Evolutionary conservation across 2,888 invertebrate species (phyloP).

Genomic region (Troides aeacus): DNA sequence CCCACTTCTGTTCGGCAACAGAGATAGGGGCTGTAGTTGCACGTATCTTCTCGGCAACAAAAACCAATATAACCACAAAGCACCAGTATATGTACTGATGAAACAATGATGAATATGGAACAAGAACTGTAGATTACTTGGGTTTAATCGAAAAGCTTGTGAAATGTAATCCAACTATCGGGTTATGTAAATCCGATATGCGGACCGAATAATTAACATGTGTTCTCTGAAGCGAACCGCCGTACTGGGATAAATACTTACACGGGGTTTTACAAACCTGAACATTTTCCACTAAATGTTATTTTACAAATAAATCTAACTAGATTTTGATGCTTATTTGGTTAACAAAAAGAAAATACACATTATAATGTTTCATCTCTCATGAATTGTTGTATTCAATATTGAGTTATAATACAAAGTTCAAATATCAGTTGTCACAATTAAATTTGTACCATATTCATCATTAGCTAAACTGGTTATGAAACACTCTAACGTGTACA

Average conservation of each 20-base stretch:
- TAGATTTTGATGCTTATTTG: neutral
- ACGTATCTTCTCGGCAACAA: no score
- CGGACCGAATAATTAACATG: slow-evolving; percentile 16
- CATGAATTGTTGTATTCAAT: no score
- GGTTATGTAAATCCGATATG: slow-evolving; percentile 13
- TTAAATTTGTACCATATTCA: no score
- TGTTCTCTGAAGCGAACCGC: slow-evolving; percentile 1
- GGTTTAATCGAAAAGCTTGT: slow-evolving; percentile 19
- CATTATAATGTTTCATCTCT: neutral
- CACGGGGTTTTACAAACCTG: neutral
- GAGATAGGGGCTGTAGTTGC: no score
- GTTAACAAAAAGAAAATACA: neutral
- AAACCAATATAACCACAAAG: no score
- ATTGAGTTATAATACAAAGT: no score
- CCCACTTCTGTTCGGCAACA: no score
- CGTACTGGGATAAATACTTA: slow-evolving; percentile 1
- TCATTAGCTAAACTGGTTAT: no score
- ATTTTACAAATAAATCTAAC: neutral
- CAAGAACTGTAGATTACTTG: slow-evolving; percentile 4
- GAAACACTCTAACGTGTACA: no score
- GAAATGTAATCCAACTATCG: slow-evolving; percentile 18
- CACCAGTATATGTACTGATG: neutral
- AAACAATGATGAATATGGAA: neutral
- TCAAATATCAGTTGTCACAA: no score
- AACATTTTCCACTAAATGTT: neutral